phyloP scores from a whole-genome alignment of 2,797 vertebrate genomes.

The Sebastolobus alascanus region DNA sequence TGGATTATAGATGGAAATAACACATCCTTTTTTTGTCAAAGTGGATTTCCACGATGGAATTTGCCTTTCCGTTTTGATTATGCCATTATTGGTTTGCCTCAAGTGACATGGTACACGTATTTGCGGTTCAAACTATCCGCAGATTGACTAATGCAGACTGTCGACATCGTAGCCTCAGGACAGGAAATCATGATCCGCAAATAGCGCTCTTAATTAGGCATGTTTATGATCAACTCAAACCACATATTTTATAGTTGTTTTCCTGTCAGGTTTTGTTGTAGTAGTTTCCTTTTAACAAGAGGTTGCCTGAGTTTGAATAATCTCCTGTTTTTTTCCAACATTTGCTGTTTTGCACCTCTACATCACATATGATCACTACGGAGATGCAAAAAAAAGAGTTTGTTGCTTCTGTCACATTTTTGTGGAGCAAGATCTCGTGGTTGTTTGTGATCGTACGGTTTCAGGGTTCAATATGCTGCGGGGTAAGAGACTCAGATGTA shows the following conservation, averaged over 20 bases:
- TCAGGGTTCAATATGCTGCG: not conserved
- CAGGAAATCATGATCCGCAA: slow-evolving; percentile 63
- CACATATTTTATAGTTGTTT: slow-evolving; percentile 39
- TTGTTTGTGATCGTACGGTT: not conserved
- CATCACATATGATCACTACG: not conserved
- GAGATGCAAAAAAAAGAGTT: not conserved
- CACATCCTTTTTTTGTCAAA: not conserved
- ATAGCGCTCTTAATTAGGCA: slow-evolving; percentile 52
- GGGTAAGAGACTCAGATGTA: not conserved
- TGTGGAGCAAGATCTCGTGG: not conserved
- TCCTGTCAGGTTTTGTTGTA: slow-evolving; percentile 26
- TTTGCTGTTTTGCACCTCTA: not conserved
- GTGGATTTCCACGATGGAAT: slow-evolving; percentile 17
- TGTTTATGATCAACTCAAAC: slow-evolving; percentile 52
- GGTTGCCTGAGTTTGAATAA: slow-evolving; percentile 1
- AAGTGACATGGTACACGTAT: slow-evolving; percentile 10
- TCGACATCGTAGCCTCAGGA: slow-evolving; percentile 39
- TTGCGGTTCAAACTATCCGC: slow-evolving; percentile 28
- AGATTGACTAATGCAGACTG: slow-evolving; percentile 41
- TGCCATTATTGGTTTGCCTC: slow-evolving; percentile 32
- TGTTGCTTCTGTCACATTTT: not conserved
- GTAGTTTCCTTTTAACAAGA: slow-evolving; percentile 9
- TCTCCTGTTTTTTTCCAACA: not conserved
- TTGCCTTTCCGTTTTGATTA: slow-evolving; percentile 12
- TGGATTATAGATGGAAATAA: slow-evolving; percentile 5